Conservation (phyloP, 2,888 invertebrate genomes). For the Cactoblastis cactorum region DNA sequence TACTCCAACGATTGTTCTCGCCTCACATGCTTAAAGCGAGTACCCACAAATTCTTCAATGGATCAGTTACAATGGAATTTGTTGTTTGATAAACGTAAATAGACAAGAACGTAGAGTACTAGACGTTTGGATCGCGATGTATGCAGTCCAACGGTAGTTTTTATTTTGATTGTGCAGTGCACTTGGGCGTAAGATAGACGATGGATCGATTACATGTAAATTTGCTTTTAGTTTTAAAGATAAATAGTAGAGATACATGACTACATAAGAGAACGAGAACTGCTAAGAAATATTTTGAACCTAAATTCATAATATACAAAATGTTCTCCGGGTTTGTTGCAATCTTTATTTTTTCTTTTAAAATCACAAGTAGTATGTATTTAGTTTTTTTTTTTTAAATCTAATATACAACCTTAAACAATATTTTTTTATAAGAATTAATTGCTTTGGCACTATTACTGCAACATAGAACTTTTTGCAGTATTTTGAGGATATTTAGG, state of each 20-base stretch:
- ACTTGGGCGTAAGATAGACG: background rate
- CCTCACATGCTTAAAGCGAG: background rate
- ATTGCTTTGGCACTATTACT: no score
- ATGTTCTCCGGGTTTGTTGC: no score
- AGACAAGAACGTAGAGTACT: conserved; percentile 5
- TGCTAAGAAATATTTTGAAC: background rate
- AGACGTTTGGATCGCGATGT: background rate
- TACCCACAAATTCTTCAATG: background rate
- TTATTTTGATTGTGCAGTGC: background rate
- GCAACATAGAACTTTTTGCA: no score
- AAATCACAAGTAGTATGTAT: no score
- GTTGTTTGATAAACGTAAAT: background rate
- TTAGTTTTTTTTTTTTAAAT: no score
- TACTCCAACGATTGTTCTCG: background rate
- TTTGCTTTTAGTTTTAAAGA: background rate
- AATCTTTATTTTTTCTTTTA: no score
- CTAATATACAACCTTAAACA: no score
- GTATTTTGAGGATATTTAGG: no score
- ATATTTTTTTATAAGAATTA: no score
- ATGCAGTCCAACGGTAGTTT: background rate
- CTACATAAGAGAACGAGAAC: no score
- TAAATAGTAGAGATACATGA: no score
- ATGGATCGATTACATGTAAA: background rate
- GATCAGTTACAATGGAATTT: background rate
- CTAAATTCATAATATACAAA: no score